Conservation (phyloP, 2,888 invertebrate species). For the Galerucella nymphaeae region DNA sequence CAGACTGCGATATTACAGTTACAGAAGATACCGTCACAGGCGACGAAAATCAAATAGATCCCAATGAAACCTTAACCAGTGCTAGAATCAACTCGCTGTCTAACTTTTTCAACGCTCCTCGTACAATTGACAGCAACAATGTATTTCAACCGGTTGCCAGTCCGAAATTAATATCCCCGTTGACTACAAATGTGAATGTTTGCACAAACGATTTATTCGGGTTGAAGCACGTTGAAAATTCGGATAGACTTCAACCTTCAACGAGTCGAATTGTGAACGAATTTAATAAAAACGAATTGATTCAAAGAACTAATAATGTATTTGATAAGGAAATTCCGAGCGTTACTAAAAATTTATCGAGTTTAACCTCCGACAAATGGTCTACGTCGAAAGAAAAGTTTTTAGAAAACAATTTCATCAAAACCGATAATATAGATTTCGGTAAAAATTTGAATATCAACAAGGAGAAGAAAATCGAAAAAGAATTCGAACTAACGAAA, state of each 20-base stretch:
- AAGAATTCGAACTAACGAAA: conserved; percentile 49
- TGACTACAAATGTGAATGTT: conserved; percentile 48
- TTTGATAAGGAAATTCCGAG: conserved; percentile 53
- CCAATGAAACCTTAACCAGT: conserved; percentile 48
- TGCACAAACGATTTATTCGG: conserved; percentile 51
- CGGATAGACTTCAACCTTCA: conserved; percentile 50
- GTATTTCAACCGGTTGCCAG: conserved; percentile 39
- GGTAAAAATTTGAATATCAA: conserved; percentile 53
- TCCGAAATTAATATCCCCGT: conserved; percentile 50
- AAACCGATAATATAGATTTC: conserved; percentile 52
- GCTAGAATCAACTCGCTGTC: conserved; percentile 40
- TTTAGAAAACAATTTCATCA: conserved; percentile 52
- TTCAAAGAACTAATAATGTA: conserved; percentile 47
- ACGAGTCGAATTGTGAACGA: conserved; percentile 46
- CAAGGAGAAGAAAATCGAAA: conserved; percentile 49
- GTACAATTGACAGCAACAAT: conserved; percentile 49
- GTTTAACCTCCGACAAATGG: conserved; percentile 58
- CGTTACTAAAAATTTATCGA: conserved; percentile 50
- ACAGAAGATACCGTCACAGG: conserved; percentile 57
- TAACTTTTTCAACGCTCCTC: conserved; percentile 27
- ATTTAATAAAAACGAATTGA: conserved; percentile 47
- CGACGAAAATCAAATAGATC: conserved; percentile 48
- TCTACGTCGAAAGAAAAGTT: conserved; percentile 60
- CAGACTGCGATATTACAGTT: conserved; percentile 67
- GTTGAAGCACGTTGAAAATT: conserved; percentile 53